phyloP scores from a whole-genome alignment of 2,797 vertebrate genomes.

The Gallinago stenura region DNA sequence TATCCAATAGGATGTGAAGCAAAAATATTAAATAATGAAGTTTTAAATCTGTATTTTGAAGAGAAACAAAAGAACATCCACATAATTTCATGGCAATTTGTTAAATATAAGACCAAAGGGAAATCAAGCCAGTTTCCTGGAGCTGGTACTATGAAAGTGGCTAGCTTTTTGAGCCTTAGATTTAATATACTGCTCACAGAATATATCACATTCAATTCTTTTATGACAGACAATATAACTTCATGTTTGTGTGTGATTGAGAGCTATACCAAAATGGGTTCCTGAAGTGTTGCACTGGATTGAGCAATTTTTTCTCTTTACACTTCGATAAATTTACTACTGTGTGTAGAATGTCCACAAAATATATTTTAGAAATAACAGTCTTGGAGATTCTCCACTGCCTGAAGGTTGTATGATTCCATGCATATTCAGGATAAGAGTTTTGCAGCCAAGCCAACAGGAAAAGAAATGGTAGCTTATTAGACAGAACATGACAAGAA shows the following conservation, averaged over 20 bases:
- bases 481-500: neutral
- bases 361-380: slow-evolving; percentile 32
- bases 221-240: slow-evolving; percentile 70
- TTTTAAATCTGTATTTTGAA: slow-evolving; percentile 18
- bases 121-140: slow-evolving; percentile 42
- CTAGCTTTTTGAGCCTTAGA: slow-evolving; percentile 20
- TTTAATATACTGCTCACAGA: slow-evolving; percentile 51
- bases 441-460: neutral
- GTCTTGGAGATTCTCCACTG: slow-evolving; percentile 1
- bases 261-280: slow-evolving; percentile 41
- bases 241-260: slow-evolving; percentile 50
- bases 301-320: slow-evolving; percentile 49
- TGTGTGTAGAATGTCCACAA: neutral
- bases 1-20: neutral
- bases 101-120: slow-evolving; percentile 25
- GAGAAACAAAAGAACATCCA: neutral
- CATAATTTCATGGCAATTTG: slow-evolving; percentile 40
- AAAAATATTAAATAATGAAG: neutral
- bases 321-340: slow-evolving; percentile 28
- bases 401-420: neutral
- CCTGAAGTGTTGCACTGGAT: slow-evolving; percentile 18
- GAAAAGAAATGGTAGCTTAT: neutral
- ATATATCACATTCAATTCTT: slow-evolving; percentile 65
- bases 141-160: slow-evolving; percentile 16
- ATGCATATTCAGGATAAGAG: slow-evolving; percentile 2